phyloP scores from a whole-genome alignment of 2,113 vertebrate species.

The Nannospalax galili region DNA sequence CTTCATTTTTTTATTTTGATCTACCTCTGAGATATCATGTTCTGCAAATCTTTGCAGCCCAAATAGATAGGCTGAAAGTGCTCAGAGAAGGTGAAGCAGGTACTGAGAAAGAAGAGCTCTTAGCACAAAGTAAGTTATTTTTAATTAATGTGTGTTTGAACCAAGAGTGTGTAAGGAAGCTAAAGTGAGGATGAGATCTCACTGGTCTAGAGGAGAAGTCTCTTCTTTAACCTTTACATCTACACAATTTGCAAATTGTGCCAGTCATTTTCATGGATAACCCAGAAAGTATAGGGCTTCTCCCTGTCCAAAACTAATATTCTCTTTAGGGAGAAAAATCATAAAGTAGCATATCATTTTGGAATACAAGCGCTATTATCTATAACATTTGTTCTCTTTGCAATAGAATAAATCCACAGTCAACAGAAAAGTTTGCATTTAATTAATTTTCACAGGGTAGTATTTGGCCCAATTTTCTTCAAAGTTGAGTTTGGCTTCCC shows the following conservation, averaged over 20 bases:
- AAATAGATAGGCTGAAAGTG: not conserved
- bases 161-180: not conserved
- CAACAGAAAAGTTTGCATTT: constrained; percentile 23
- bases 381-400: not conserved
- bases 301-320: not conserved
- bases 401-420: not conserved
- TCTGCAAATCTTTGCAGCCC: not conserved
- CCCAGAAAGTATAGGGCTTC: not conserved
- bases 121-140: constrained; percentile 14
- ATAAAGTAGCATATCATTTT: not conserved
- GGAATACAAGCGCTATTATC: not conserved
- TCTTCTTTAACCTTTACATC: not conserved
- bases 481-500: not conserved
- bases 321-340: constrained; percentile 8
- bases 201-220: not conserved
- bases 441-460: not conserved
- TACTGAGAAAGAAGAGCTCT: not conserved
- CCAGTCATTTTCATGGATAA: not conserved
- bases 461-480: not conserved
- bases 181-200: not conserved
- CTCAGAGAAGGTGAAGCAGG: not conserved
- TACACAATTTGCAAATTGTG: not conserved
- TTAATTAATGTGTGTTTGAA: not conserved
- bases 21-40: not conserved
- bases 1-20: constrained; percentile 54